Conservation (phyloP, 2,888 invertebrate genomes). For the Gastrophysa polygoni region DNA sequence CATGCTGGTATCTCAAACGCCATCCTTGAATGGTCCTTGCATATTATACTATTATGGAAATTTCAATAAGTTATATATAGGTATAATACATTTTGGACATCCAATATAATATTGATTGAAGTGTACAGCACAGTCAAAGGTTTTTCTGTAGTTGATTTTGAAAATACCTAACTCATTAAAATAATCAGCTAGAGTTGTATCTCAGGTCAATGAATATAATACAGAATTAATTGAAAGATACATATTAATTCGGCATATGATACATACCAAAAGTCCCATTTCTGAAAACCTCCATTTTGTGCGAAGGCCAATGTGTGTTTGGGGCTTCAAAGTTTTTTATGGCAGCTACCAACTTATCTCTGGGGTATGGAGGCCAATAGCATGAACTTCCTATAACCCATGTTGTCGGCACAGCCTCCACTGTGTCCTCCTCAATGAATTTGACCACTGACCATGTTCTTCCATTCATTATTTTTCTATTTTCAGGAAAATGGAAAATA, state of each 20-base stretch:
- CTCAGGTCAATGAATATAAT: not conserved
- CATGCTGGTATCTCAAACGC: no score
- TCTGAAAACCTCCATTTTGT: constrained; percentile 3
- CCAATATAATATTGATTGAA: not conserved
- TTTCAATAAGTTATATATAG: not conserved
- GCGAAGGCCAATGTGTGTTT: constrained; percentile 13
- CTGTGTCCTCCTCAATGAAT: constrained; percentile 12
- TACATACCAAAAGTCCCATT: constrained; percentile 8
- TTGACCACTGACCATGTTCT: constrained; percentile 11
- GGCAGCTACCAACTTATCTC: constrained; percentile 8
- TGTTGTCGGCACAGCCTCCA: constrained; percentile 13
- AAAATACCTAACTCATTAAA: no score
- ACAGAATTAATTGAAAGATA: not conserved
- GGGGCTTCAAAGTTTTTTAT: constrained; percentile 27
- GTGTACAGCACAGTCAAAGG: no score
- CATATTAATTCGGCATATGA: no score
- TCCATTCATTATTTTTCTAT: not conserved
- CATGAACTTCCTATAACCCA: constrained; percentile 5
- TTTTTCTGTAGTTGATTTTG: no score
- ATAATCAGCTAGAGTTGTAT: no score
- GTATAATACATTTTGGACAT: not conserved
- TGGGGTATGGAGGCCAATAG: constrained; percentile 12
- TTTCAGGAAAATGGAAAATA: no score
- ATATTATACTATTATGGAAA: no score
- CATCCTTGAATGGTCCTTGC: no score